These are phyloP conservation scores for Nephila pilipes DNA, from an alignment of 1,140 invertebrate genomes.

Conservation along the genomic window DNA sequence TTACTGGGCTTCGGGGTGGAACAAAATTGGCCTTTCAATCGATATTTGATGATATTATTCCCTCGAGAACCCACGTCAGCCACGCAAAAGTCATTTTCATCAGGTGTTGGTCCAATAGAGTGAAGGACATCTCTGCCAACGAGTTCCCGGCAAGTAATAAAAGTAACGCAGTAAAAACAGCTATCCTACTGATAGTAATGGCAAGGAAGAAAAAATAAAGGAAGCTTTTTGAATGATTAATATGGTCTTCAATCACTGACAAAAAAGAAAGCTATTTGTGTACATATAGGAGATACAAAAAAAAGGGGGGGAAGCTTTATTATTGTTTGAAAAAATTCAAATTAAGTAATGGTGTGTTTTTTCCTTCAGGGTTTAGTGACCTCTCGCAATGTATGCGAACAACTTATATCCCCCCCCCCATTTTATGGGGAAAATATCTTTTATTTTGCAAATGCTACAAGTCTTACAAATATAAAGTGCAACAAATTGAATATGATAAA, in stretches of 20 bases:
- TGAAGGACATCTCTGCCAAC: background rate
- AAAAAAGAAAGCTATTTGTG: background rate
- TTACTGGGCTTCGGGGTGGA: background rate
- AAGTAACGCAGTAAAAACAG: background rate
- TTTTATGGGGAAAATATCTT: no score
- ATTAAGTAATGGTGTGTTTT: no score
- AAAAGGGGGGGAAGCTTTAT: background rate
- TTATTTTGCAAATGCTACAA: no score
- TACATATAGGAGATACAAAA: background rate
- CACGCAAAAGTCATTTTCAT: conserved; percentile 19
- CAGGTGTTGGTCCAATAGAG: conserved; percentile 1
- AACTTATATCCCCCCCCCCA: no score
- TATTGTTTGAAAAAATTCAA: background rate
- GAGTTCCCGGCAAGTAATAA: conserved; percentile 9
- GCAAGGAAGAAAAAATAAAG: background rate
- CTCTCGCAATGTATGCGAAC: no score
- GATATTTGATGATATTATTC: background rate
- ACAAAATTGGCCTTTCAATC: background rate
- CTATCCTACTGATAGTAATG: background rate
- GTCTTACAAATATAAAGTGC: no score
- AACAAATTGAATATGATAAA: no score
- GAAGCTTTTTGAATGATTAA: conserved; percentile 31
- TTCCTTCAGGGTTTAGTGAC: no score
- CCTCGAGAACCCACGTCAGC: background rate
- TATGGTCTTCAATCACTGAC: background rate